These are phyloP conservation scores for Scatophagus argus DNA, from an alignment of 2,113 vertebrate genomes.

Conservation along the genomic window DNA sequence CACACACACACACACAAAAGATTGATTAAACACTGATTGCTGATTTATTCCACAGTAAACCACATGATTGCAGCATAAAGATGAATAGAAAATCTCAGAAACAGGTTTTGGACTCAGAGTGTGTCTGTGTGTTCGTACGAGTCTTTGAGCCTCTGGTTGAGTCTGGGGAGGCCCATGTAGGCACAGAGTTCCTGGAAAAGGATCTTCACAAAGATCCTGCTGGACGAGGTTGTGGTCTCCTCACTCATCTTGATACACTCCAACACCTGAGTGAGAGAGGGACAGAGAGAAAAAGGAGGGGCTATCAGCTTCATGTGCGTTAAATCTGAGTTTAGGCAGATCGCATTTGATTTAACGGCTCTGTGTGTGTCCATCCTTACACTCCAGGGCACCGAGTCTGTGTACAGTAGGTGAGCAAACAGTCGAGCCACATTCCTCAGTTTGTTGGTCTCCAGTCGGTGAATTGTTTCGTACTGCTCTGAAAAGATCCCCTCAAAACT, in stretches of 20 bases:
- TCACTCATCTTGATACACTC: constrained; percentile 96
- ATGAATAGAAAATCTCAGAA: background rate
- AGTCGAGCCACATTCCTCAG: constrained; percentile 97
- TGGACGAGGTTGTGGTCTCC: constrained; percentile 98
- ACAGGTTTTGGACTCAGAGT: background rate
- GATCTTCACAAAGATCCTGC: constrained; percentile 99
- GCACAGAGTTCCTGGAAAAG: constrained; percentile 98
- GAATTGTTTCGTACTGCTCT: constrained; percentile 98
- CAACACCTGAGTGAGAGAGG: constrained; percentile 86
- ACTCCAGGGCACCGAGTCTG: constrained; percentile 97
- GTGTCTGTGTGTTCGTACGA: constrained; percentile 81
- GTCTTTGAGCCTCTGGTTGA: constrained; percentile 96
- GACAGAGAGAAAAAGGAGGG: background rate
- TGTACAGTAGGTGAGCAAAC: constrained; percentile 98
- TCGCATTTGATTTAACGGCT: background rate
- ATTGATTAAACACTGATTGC: too few species aligned
- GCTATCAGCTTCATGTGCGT: background rate
- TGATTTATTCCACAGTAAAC: too few species aligned
- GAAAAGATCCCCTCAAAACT: constrained; percentile 96
- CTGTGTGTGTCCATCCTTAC: constrained; percentile 81
- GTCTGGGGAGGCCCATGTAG: constrained; percentile 97
- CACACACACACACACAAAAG: background rate
- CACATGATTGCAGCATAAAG: too few species aligned
- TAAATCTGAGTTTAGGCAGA: background rate
- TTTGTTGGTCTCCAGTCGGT: constrained; percentile 98